Conservation (phyloP, 2,888 invertebrate genomes). For the Lapara coniferarum region DNA sequence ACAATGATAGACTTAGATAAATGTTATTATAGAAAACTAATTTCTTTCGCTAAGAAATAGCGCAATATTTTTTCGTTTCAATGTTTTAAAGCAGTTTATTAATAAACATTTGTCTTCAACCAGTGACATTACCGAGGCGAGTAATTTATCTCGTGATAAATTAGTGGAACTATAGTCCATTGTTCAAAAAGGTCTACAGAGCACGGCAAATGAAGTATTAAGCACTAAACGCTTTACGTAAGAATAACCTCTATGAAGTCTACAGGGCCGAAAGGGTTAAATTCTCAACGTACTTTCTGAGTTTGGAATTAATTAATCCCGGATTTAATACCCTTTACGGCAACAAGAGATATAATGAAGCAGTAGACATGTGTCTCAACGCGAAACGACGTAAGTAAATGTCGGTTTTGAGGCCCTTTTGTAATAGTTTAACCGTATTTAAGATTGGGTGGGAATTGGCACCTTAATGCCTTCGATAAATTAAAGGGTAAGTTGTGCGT, state of each 20-base stretch:
- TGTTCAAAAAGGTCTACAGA: not conserved
- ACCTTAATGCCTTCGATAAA: conserved; percentile 20
- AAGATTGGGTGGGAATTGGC: conserved; percentile 20
- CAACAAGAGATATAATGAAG: conserved; percentile 62
- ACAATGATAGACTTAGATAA: too few relatives aligned
- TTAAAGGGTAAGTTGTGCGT: conserved; percentile 22
- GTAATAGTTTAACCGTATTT: conserved; percentile 26
- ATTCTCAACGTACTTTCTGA: conserved; percentile 56
- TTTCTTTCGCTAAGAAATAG: not conserved
- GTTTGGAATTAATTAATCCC: conserved; percentile 70
- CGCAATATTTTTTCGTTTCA: not conserved
- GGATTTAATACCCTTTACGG: conserved; percentile 60
- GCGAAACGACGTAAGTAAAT: conserved; percentile 27
- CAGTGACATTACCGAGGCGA: not conserved
- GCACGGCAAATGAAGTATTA: not conserved
- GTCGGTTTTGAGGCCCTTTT: conserved; percentile 28
- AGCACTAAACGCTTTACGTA: conserved; percentile 18
- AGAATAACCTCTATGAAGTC: conserved; percentile 20
- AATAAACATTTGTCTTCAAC: not conserved
- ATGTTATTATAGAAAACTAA: not conserved
- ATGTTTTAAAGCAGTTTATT: not conserved
- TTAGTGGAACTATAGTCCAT: not conserved
- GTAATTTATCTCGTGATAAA: conserved; percentile 10
- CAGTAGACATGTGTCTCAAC: conserved; percentile 30
- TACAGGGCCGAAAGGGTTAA: conserved; percentile 42